phyloP scores from a whole-genome alignment of 1,140 invertebrate genomes.

The Trichonephila clavipes region DNA sequence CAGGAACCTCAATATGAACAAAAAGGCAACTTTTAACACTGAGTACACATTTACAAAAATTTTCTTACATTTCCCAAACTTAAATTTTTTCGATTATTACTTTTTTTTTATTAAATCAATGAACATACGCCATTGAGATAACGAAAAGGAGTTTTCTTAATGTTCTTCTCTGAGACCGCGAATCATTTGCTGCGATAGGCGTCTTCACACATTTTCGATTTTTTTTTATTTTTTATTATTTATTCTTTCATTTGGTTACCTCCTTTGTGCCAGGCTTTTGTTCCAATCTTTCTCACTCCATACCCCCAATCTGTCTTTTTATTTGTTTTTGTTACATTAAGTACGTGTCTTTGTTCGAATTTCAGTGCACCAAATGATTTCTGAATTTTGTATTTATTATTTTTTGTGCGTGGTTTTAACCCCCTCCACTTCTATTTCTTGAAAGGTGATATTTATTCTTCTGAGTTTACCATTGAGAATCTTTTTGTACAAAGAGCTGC shows the following conservation, averaged over 20 bases:
- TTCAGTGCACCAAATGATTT: slow-evolving; percentile 40
- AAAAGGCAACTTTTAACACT: not conserved
- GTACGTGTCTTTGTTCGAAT: slow-evolving; percentile 63
- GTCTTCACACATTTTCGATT: slow-evolving; percentile 6
- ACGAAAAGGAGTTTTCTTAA: slow-evolving; percentile 13
- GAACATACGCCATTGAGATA: slow-evolving; percentile 33
- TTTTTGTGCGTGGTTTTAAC: not conserved
- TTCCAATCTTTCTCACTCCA: slow-evolving; percentile 6
- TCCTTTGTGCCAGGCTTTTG: slow-evolving; percentile 35
- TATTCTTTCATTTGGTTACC: not conserved
- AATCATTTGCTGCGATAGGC: slow-evolving; percentile 49
- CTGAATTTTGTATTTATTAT: slow-evolving; percentile 15
- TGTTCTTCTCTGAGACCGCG: not conserved
- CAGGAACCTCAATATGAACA: not conserved
- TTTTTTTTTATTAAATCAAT: slow-evolving; percentile 52
- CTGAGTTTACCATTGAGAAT: not conserved
- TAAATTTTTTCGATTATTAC: not conserved
- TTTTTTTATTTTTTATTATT: not conserved
- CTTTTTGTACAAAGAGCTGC: not conserved
- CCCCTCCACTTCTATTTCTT: not conserved
- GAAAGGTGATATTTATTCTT: slow-evolving; percentile 49
- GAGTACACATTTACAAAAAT: not conserved
- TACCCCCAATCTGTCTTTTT: slow-evolving; percentile 46
- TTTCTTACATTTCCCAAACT: slow-evolving; percentile 23
- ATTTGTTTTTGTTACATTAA: slow-evolving; percentile 65